Percentiles rank a stretch among this genome's conserved stretches.
Evolutionary conservation across 2,888 invertebrate species (phyloP).

Genomic region (Protophormia terraenovae): DNA sequence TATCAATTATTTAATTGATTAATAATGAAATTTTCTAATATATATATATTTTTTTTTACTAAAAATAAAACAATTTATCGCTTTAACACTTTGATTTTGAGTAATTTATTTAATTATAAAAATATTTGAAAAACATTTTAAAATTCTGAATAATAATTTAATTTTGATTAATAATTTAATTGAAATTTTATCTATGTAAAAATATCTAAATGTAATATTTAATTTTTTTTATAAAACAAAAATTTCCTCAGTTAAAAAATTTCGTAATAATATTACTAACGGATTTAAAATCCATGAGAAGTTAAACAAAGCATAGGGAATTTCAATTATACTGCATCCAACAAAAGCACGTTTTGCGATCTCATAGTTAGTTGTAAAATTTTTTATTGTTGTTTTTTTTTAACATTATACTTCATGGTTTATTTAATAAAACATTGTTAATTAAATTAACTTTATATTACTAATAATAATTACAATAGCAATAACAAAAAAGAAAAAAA

Average conservation of each 20-base stretch:
- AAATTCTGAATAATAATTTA: too few species aligned
- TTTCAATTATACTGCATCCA: not conserved
- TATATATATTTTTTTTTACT: too few species aligned
- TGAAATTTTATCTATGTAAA: too few species aligned
- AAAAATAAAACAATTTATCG: too few species aligned
- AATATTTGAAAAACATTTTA: too few species aligned
- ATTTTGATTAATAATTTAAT: too few species aligned
- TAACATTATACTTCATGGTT: constrained; percentile 34
- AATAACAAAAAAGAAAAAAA: not conserved
- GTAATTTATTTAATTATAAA: too few species aligned
- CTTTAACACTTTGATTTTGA: too few species aligned
- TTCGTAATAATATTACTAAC: not conserved
- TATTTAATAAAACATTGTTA: constrained; percentile 51
- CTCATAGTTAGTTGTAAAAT: not conserved
- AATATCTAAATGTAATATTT: too few species aligned
- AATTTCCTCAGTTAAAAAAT: not conserved
- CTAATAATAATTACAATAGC: constrained; percentile 13
- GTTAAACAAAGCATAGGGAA: not conserved
- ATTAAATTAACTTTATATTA: constrained; percentile 56
- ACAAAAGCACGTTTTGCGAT: constrained; percentile 36
- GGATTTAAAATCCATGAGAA: not conserved
- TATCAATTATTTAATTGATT: too few species aligned
- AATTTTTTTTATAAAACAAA: too few species aligned
- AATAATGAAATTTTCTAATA: too few species aligned
- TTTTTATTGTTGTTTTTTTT: constrained; percentile 1